These are phyloP conservation scores for Halichoerus grypus DNA, from an alignment of 2,113 vertebrate genomes.

Conservation along the genomic window DNA sequence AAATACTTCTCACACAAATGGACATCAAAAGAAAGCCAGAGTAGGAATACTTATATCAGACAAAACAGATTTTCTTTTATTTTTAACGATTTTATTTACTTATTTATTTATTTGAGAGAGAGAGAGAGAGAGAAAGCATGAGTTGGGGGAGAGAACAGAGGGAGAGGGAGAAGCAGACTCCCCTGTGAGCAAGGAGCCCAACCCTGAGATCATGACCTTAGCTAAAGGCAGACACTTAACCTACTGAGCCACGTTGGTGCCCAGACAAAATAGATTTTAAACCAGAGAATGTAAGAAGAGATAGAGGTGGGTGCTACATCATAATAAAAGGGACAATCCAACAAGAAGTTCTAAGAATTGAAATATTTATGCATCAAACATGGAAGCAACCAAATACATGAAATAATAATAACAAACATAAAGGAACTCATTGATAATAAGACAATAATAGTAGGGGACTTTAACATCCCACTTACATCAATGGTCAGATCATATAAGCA, in stretches of 20 bases:
- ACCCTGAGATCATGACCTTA: too few relatives aligned
- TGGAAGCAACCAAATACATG: neutral
- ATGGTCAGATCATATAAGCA: neutral
- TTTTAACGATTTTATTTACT: too few relatives aligned
- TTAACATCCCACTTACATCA: neutral
- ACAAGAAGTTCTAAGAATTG: neutral
- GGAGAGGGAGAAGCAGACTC: too few relatives aligned
- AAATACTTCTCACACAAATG: neutral
- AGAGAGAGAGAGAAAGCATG: too few relatives aligned
- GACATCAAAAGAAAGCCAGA: neutral
- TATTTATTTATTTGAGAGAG: too few relatives aligned
- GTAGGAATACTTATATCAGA: neutral
- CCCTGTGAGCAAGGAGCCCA: too few relatives aligned
- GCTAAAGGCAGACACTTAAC: too few relatives aligned
- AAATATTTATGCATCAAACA: neutral
- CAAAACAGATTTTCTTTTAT: too few relatives aligned
- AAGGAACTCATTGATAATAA: neutral
- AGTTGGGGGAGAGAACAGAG: too few relatives aligned
- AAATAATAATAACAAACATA: neutral
- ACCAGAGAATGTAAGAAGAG: neutral
- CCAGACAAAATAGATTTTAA: neutral
- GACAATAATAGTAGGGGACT: neutral
- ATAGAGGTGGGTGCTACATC: neutral
- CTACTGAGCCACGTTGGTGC: too few relatives aligned
- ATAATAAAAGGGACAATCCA: neutral